These are phyloP conservation scores for Listronotus oregonensis DNA, from an alignment of 1,140 invertebrate genomes.

Conservation along the genomic window DNA sequence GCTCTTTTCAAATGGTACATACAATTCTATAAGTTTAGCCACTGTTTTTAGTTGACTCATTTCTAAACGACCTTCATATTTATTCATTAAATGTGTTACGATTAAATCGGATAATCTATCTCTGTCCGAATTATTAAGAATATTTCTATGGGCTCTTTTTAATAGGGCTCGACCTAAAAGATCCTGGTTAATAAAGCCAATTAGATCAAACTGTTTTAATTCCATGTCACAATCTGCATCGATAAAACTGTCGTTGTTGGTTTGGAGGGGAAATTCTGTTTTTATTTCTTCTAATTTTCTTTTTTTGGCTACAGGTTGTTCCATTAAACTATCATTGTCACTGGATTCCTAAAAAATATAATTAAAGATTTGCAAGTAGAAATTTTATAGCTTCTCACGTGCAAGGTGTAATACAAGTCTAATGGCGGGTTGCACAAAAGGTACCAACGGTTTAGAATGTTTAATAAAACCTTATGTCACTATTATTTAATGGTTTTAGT, in stretches of 20 bases:
- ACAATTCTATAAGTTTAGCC: constrained; percentile 1
- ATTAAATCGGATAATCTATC: constrained; percentile 14
- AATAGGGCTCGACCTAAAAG: constrained; percentile 9
- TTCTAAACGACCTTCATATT: constrained; percentile 11
- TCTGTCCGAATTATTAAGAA: constrained; percentile 8
- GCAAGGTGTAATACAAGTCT: too few relatives aligned
- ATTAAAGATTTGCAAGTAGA: too few relatives aligned
- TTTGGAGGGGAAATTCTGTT: background rate
- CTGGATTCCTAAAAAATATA: background rate
- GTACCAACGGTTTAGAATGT: too few relatives aligned
- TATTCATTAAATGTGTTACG: constrained; percentile 13
- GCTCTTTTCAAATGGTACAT: constrained; percentile 5
- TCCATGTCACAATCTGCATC: background rate
- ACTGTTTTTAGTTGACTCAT: constrained; percentile 6
- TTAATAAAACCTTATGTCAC: too few relatives aligned
- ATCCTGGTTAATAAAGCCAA: constrained; percentile 9
- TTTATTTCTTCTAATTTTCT: background rate
- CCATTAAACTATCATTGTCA: background rate
- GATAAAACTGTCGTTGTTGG: background rate
- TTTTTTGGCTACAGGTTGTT: background rate
- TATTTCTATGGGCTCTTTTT: background rate
- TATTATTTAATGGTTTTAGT: too few relatives aligned
- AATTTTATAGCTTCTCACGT: too few relatives aligned
- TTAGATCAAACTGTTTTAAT: background rate
- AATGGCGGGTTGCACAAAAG: too few relatives aligned